These are phyloP conservation scores for Melanotaenia trifasciata DNA, from an alignment of 2,797 vertebrate genomes.

Conservation along the genomic window DNA sequence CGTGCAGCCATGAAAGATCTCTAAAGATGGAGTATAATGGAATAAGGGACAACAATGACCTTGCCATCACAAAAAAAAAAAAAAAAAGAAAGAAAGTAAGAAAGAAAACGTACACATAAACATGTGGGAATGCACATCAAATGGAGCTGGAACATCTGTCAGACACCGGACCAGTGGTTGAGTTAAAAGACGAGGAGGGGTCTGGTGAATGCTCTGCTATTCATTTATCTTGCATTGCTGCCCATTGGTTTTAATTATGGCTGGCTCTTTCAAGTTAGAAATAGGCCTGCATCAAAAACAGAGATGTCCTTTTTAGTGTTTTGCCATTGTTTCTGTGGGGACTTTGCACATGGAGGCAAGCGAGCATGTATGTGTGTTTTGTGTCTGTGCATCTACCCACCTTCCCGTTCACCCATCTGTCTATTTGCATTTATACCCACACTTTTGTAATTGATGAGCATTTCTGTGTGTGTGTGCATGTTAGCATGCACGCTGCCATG, in stretches of 20 bases:
- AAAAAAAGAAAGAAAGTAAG: not conserved
- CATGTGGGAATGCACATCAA: conserved; percentile 58
- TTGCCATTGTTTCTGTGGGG: conserved; percentile 75
- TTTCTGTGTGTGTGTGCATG: conserved; percentile 42
- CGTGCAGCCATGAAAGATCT: conserved; percentile 31
- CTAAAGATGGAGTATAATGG: conserved; percentile 13
- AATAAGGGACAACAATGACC: conserved; percentile 79
- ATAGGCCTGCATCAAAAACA: conserved; percentile 89
- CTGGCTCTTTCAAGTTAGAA: conserved; percentile 90
- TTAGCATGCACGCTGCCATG: conserved; percentile 44
- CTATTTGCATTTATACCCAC: conserved; percentile 55
- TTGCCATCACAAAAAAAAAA: conserved; percentile 47
- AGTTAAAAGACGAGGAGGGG: conserved; percentile 77
- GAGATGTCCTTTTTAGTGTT: conserved; percentile 88
- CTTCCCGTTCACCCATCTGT: conserved; percentile 58
- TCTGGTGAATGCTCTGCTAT: conserved; percentile 83
- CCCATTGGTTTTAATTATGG: conserved; percentile 97
- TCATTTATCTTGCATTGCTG: conserved; percentile 93
- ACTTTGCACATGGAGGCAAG: conserved; percentile 33
- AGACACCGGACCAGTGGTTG: conserved; percentile 92
- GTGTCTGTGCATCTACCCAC: conserved; percentile 27
- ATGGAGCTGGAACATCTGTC: conserved; percentile 93
- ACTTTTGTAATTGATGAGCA: conserved; percentile 62
- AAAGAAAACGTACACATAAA: conserved; percentile 43
- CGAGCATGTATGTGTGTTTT: not conserved